Evolutionary conservation across 2,888 invertebrate species (phyloP).

Genomic region (Cyaniris semiargus): DNA sequence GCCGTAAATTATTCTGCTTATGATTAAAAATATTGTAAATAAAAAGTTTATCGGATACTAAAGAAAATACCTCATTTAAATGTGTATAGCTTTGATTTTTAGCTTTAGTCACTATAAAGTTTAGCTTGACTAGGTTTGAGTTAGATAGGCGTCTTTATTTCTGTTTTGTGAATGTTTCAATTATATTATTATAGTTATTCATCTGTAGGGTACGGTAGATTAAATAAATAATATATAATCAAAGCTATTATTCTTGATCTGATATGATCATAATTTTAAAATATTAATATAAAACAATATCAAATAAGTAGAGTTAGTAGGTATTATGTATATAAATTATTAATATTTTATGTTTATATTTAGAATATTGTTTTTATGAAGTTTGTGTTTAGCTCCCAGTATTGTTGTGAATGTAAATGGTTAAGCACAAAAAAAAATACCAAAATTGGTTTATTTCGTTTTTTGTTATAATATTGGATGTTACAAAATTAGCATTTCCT

Average conservation of each 20-base stretch:
- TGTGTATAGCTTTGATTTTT: slow-evolving; percentile 20
- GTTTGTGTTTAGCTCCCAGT: neutral
- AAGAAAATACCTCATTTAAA: slow-evolving; percentile 26
- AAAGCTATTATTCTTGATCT: neutral
- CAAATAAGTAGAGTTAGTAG: neutral
- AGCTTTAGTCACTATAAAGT: neutral
- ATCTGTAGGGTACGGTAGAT: neutral
- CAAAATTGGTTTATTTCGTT: neutral
- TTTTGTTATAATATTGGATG: neutral
- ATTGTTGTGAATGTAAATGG: neutral
- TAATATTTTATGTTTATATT: neutral
- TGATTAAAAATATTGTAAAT: neutral
- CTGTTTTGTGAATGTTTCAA: neutral
- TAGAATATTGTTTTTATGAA: neutral
- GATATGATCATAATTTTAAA: neutral
- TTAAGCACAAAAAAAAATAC: neutral
- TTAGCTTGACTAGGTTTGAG: neutral
- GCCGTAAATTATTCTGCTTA: neutral
- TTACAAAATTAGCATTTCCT: neutral
- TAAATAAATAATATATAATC: neutral
- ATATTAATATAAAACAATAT: neutral
- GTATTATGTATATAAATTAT: neutral
- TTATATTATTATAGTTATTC: neutral
- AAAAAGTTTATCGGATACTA: slow-evolving; percentile 14
- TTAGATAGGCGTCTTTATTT: neutral